Evolutionary conservation across 2,888 invertebrate genomes (phyloP).

Genomic region (Subacronicta megacephala): DNA sequence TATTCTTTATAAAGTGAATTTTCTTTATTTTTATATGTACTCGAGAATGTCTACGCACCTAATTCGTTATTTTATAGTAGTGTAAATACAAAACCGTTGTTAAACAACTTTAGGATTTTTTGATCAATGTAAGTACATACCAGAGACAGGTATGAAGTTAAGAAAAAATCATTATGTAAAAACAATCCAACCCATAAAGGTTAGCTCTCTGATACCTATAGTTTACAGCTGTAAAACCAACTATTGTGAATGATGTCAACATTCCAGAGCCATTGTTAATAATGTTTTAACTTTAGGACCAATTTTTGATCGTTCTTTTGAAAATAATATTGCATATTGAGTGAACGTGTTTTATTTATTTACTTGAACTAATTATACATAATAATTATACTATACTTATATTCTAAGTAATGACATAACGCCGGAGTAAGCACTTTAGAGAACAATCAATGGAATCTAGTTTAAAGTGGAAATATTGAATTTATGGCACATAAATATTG

Average conservation of each 20-base stretch:
- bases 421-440: conserved; percentile 79
- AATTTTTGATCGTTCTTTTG: conserved; percentile 90
- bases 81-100: conserved; percentile 67
- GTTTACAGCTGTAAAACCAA: conserved; percentile 72
- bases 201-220: conserved; percentile 76
- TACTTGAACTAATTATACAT: conserved; percentile 28
- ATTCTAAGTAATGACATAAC: conserved; percentile 1
- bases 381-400: too few relatives aligned
- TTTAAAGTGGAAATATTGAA: conserved; percentile 21
- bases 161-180: conserved; percentile 47
- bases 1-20: conserved; percentile 51
- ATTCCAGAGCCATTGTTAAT: conserved; percentile 90
- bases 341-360: conserved; percentile 69
- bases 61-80: conserved; percentile 54
- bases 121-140: conserved; percentile 60
- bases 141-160: conserved; percentile 52
- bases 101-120: conserved; percentile 70
- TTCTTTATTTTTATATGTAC: conserved; percentile 50
- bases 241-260: conserved; percentile 82
- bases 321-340: conserved; percentile 90
- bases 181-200: conserved; percentile 52
- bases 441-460: conserved; percentile 36
- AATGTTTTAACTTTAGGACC: conserved; percentile 89
- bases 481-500: conserved; percentile 65
- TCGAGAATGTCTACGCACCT: conserved; percentile 46